Evolutionary conservation across 2,113 vertebrate species (phyloP).

Genomic region (Mastomys coucha): DNA sequence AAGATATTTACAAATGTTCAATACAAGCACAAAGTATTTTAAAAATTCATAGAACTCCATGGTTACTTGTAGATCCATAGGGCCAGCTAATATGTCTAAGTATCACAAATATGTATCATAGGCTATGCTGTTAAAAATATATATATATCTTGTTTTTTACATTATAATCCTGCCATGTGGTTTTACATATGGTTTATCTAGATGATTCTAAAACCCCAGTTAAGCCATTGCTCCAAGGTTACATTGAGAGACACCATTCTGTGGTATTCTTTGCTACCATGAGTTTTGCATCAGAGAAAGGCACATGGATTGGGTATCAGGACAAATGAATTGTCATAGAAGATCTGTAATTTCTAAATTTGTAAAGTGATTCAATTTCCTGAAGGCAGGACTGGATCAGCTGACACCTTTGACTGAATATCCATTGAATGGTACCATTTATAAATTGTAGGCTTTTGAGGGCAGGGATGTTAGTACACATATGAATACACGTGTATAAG

Average conservation of each 20-base stretch:
- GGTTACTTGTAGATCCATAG: not conserved
- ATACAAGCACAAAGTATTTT: not conserved
- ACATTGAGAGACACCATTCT: not conserved
- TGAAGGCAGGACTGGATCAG: not conserved
- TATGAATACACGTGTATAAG: not conserved
- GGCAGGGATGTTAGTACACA: not conserved
- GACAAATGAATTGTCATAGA: not conserved
- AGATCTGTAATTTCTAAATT: not conserved
- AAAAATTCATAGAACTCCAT: not conserved
- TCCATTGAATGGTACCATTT: not conserved
- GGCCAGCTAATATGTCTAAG: not conserved
- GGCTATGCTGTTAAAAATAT: not conserved
- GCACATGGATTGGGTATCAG: not conserved
- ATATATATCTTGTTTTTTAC: not conserved
- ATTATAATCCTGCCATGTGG: not conserved
- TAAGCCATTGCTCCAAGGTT: not conserved
- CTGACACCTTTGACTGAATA: not conserved
- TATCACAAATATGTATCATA: not conserved
- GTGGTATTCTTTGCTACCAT: not conserved
- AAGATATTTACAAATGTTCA: not conserved
- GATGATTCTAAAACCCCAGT: not conserved
- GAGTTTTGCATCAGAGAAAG: slow-evolving; percentile 38
- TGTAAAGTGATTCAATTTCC: not conserved
- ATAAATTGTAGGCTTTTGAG: not conserved
- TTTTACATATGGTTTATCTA: not conserved